Evolutionary conservation across 92 coral and sea anemone species (phyloP).

Genomic region (Phenganax subtilis): DNA sequence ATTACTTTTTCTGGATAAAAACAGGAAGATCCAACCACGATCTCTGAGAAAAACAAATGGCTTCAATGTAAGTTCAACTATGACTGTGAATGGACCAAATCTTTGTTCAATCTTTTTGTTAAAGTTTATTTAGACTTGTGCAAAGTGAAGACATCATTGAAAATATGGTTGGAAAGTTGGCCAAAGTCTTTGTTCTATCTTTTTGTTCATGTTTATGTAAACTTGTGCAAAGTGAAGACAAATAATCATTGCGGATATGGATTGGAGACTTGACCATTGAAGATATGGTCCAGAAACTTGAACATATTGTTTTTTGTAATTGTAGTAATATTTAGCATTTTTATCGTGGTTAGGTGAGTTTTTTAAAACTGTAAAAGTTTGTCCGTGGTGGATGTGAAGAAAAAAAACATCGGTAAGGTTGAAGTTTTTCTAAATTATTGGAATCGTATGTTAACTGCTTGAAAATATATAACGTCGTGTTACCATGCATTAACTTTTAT

Average conservation of each 20-base stretch:
- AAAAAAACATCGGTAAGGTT: not conserved
- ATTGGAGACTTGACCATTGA: too few relatives aligned
- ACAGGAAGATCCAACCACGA: slow-evolving; percentile 56
- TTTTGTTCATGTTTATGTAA: too few relatives aligned
- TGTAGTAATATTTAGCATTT: not conserved
- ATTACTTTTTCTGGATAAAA: slow-evolving; percentile 44
- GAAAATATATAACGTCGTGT: too few relatives aligned
- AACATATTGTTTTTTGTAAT: not conserved
- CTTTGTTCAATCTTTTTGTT: not conserved
- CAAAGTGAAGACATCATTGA: too few relatives aligned
- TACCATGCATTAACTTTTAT: too few relatives aligned
- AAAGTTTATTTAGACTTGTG: too few relatives aligned
- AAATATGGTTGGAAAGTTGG: too few relatives aligned
- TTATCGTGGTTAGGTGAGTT: not conserved
- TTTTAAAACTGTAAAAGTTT: not conserved
- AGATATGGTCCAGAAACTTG: too few relatives aligned
- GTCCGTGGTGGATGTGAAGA: not conserved
- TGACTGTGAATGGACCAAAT: not conserved
- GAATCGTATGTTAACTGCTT: not conserved
- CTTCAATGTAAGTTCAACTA: slow-evolving; percentile 48
- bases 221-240: too few relatives aligned
- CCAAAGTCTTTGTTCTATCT: too few relatives aligned
- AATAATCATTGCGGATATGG: too few relatives aligned
- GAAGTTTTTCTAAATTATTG: not conserved
- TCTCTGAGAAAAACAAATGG: slow-evolving; percentile 58